Evolutionary conservation across 2,888 invertebrate species (phyloP).

Genomic region (Spialia ferax): DNA sequence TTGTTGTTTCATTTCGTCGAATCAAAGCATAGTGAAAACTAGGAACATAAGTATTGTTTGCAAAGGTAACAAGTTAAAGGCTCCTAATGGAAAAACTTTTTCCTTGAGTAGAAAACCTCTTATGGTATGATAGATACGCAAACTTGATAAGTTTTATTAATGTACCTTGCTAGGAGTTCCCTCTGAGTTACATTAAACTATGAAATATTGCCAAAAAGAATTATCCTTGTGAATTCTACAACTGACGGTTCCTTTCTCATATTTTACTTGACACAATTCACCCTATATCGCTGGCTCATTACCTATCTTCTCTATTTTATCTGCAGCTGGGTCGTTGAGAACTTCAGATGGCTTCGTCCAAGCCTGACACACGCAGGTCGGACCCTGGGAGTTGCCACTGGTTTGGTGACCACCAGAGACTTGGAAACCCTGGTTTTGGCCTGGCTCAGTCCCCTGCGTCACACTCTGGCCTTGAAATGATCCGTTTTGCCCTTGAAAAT

Average conservation of each 20-base stretch:
- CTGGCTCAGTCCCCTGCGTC: conserved; percentile 23
- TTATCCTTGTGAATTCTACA: neutral
- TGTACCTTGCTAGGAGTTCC: too few relatives aligned
- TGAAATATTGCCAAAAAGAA: too few relatives aligned
- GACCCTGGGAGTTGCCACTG: conserved; percentile 58
- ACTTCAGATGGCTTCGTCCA: conserved; percentile 68
- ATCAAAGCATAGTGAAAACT: too few relatives aligned
- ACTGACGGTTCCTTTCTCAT: neutral
- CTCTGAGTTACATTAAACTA: too few relatives aligned
- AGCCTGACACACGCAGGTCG: conserved; percentile 76
- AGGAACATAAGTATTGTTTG: too few relatives aligned
- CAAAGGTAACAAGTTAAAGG: too few relatives aligned
- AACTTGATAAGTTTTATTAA: too few relatives aligned
- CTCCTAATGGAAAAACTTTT: too few relatives aligned
- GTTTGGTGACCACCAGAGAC: conserved; percentile 56
- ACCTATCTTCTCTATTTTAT: conserved; percentile 52
- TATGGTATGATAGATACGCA: too few relatives aligned
- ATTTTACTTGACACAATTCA: neutral
- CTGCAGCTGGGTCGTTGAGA: conserved; percentile 48
- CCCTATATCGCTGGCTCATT: conserved; percentile 11
- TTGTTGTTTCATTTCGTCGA: too few relatives aligned
- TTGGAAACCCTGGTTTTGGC: conserved; percentile 57
- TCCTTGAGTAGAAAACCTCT: too few relatives aligned
- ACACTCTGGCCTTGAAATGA: conserved; percentile 8
- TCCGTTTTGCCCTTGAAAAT: conserved; percentile 38